These are phyloP conservation scores for Drosophila gunungcola DNA, from an alignment of 1,140 invertebrate genomes.

Conservation along the genomic window DNA sequence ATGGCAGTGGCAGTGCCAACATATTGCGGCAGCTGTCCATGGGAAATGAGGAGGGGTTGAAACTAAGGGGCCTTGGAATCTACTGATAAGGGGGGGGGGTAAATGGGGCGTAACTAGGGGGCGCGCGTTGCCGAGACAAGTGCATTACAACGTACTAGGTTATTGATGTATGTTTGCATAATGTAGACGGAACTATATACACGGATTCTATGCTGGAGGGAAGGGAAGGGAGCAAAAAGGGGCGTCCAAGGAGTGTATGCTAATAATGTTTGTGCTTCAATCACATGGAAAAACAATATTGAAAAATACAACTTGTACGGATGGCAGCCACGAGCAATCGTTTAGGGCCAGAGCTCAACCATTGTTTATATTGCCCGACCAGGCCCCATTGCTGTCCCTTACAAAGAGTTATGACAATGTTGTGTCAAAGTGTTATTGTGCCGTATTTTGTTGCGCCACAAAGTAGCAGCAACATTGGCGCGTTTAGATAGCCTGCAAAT, in stretches of 20 bases:
- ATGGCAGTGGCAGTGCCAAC: conserved; percentile 19
- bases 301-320: conserved; percentile 65
- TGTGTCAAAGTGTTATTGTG: conserved; percentile 67
- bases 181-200: conserved; percentile 37
- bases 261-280: conserved; percentile 76
- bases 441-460: conserved; percentile 49
- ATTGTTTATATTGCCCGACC: conserved; percentile 42
- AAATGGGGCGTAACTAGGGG: conserved; percentile 3
- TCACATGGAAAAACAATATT: conserved; percentile 79
- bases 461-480: conserved; percentile 25
- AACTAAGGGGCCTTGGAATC: neutral
- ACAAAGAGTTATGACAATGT: conserved; percentile 62
- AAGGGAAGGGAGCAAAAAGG: conserved; percentile 2
- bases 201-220: conserved; percentile 3
- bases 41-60: neutral
- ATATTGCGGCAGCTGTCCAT: conserved; percentile 63
- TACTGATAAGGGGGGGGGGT: neutral
- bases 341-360: conserved; percentile 53
- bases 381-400: conserved; percentile 2
- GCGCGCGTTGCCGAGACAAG: conserved; percentile 50
- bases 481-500: conserved; percentile 54
- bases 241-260: conserved; percentile 42
- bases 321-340: conserved; percentile 48
- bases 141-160: conserved; percentile 59
- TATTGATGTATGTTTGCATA: conserved; percentile 70